Conservation (phyloP, 2,888 invertebrate genomes). For the Drosophila koepferae region DNA sequence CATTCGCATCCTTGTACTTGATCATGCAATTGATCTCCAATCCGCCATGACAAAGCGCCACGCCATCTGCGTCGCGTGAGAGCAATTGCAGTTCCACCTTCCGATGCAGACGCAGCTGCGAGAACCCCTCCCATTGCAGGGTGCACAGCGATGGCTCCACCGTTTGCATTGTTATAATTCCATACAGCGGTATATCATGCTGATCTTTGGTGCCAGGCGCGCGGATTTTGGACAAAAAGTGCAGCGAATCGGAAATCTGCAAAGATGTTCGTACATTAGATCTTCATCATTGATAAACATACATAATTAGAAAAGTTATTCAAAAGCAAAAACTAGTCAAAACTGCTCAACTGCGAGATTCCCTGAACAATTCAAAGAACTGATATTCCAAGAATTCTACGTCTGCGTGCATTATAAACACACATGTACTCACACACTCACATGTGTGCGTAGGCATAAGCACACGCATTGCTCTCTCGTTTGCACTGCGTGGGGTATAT, state of each 20-base stretch:
- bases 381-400: too few relatives aligned
- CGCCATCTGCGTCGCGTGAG: conserved; percentile 88
- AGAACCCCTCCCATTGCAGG: conserved; percentile 85
- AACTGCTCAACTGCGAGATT: too few relatives aligned
- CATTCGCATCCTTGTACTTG: conserved; percentile 86
- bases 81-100: conserved; percentile 88
- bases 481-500: too few relatives aligned
- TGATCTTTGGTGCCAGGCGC: conserved; percentile 84
- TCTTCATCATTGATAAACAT: neutral
- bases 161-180: conserved; percentile 88
- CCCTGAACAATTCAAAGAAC: too few relatives aligned
- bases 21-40: conserved; percentile 87
- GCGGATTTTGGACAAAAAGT: conserved; percentile 87
- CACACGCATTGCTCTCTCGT: too few relatives aligned
- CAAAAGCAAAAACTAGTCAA: too few relatives aligned
- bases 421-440: too few relatives aligned
- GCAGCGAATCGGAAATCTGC: conserved; percentile 86
- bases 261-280: neutral
- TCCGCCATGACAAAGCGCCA: conserved; percentile 89
- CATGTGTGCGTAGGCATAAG: too few relatives aligned
- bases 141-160: conserved; percentile 88
- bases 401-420: too few relatives aligned
- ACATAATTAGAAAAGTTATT: neutral
- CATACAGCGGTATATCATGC: conserved; percentile 86
- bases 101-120: conserved; percentile 87